Percentiles rank a stretch among this genome's conserved stretches.
These are phyloP conservation scores for Patagioenas fasciata DNA, from an alignment of 2,113 vertebrate genomes.

Conservation along the genomic window DNA sequence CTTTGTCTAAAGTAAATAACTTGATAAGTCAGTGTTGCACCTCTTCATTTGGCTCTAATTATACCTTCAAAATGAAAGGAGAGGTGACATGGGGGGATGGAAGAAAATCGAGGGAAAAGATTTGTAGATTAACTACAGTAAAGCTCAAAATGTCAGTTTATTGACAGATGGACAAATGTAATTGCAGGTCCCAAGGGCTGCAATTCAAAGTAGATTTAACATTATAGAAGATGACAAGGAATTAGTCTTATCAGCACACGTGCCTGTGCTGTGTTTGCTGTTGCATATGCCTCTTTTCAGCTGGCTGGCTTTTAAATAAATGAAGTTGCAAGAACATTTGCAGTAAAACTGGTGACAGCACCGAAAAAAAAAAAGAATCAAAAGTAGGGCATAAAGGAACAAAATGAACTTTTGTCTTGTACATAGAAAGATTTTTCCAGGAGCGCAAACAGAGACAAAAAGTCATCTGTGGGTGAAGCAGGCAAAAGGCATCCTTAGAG, in stretches of 20 bases:
- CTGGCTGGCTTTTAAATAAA: neutral
- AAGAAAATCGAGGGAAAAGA: neutral
- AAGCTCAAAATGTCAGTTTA: neutral
- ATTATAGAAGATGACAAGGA: slow-evolving; percentile 32
- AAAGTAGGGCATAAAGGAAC: neutral
- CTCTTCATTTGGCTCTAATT: neutral
- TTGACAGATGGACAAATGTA: slow-evolving; percentile 50
- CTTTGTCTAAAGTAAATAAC: neutral
- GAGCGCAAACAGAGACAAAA: neutral
- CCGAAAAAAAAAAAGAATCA: neutral
- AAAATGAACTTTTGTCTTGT: neutral
- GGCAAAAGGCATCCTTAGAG: neutral
- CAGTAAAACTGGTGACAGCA: neutral
- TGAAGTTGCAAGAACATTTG: neutral
- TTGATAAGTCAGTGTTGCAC: neutral
- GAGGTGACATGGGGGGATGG: neutral
- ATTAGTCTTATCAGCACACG: slow-evolving; percentile 10
- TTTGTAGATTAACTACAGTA: neutral
- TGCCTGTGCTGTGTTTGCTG: slow-evolving; percentile 1
- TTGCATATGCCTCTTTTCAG: neutral
- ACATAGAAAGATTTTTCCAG: neutral
- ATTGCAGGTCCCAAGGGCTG: slow-evolving; percentile 24
- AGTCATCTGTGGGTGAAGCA: neutral
- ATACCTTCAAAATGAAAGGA: neutral
- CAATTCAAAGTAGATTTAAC: slow-evolving; percentile 36